A percentile compares a stretch with the other conserved stretches of the same genome.
phyloP scores from a whole-genome alignment of 1,140 invertebrate genomes.

The Dreissena polymorpha region DNA sequence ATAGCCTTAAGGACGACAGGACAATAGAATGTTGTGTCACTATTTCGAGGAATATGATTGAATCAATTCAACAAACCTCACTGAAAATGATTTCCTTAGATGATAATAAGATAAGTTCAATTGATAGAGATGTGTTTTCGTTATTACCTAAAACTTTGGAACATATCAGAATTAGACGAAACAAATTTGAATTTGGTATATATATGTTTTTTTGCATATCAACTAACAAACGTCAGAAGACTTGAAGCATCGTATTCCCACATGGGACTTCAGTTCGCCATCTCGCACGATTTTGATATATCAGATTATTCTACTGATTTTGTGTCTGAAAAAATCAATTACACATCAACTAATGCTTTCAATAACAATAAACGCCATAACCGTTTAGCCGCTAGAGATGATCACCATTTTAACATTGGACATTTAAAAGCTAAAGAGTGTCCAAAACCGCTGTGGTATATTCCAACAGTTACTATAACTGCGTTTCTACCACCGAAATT shows the following conservation, averaged over 20 bases:
- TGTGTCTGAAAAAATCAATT: not conserved
- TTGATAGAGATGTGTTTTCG: not conserved
- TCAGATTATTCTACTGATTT: not conserved
- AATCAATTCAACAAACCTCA: not conserved
- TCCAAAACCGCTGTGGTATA: too few species aligned
- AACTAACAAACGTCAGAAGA: not conserved
- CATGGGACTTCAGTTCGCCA: too few species aligned
- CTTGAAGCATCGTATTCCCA: conserved; percentile 6
- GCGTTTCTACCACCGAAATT: too few species aligned
- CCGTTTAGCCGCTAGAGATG: not conserved
- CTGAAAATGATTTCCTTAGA: conserved; percentile 14
- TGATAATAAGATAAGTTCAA: not conserved
- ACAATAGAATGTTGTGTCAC: not conserved
- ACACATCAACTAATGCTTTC: not conserved
- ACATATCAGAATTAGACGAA: not conserved
- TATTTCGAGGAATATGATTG: too few species aligned
- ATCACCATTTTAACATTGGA: not conserved
- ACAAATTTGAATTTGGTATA: too few species aligned
- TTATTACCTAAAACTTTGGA: not conserved
- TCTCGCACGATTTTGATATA: not conserved
- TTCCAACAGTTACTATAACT: not conserved
- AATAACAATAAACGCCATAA: not conserved
- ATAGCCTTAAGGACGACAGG: not conserved
- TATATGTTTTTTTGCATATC: not conserved
- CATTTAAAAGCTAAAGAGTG: too few species aligned